Evolutionary conservation across 2,888 invertebrate genomes (phyloP).

Genomic region (Heteropelma amictum): DNA sequence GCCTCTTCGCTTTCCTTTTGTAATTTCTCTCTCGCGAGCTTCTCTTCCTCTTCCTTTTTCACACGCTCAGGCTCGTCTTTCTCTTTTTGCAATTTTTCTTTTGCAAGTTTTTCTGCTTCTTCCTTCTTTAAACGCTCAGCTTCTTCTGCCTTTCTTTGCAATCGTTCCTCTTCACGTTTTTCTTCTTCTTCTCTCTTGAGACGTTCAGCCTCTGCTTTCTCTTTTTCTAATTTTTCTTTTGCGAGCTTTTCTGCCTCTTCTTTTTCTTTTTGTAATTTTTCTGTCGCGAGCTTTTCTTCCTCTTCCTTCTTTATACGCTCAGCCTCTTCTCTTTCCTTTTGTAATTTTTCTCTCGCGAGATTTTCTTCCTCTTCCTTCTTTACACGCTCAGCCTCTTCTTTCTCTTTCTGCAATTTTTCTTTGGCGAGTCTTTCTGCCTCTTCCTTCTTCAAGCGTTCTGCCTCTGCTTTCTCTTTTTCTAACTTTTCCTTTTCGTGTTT

Average conservation of each 20-base stretch:
- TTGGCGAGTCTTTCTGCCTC: conserved; percentile 56
- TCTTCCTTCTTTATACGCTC: conserved; percentile 52
- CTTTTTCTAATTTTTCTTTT: conserved; percentile 6
- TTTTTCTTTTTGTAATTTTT: conserved; percentile 69
- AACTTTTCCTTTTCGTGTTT: conserved; percentile 58
- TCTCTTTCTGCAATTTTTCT: conserved; percentile 67
- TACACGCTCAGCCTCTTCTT: conserved; percentile 56
- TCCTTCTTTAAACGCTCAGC: conserved; percentile 53
- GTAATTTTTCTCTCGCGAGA: conserved; percentile 56
- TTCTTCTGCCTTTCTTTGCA: conserved; percentile 66
- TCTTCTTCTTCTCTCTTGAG: conserved; percentile 51
- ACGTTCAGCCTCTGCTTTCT: conserved; percentile 54
- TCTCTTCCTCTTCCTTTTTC: conserved; percentile 29
- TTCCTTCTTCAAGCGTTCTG: conserved; percentile 28
- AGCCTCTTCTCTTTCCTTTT: conserved; percentile 66
- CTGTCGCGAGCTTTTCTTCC: conserved; percentile 59
- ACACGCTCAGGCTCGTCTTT: conserved; percentile 57
- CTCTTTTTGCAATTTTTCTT: conserved; percentile 44
- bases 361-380: conserved; percentile 60
- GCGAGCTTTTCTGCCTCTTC: conserved; percentile 62
- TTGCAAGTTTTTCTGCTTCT: conserved; percentile 38
- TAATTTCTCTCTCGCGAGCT: conserved; percentile 6
- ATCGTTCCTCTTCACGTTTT: conserved; percentile 5
- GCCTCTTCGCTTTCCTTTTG: not conserved
- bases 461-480: conserved; percentile 45